phyloP scores from a whole-genome alignment of 37 sponge, comb jelly and placozoan species.

The Diacarnus erythraeanus region DNA sequence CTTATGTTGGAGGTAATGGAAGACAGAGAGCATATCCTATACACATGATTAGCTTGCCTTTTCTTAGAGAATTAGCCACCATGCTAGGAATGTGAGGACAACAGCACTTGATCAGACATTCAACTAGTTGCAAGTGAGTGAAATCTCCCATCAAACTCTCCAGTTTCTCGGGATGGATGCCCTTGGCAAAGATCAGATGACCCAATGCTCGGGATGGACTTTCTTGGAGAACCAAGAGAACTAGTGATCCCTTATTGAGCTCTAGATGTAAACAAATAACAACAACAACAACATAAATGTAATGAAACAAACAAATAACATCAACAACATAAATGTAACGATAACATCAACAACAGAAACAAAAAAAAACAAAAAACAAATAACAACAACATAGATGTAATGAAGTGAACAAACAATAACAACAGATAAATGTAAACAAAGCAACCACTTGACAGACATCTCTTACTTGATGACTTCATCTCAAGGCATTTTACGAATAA shows the following conservation, averaged over 20 bases:
- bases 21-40: too few species aligned
- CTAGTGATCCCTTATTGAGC: slow-evolving; percentile 26
- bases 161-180: slow-evolving; percentile 55
- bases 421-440: not conserved
- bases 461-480: slow-evolving; percentile 8
- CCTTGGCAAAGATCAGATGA: slow-evolving; percentile 71
- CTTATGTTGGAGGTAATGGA: too few species aligned
- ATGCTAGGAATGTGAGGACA: slow-evolving; percentile 60
- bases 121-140: slow-evolving; percentile 60
- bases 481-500: slow-evolving; percentile 36
- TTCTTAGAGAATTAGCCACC: not conserved
- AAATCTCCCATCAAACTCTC: slow-evolving; percentile 39
- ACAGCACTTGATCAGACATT: slow-evolving; percentile 77
- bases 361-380: not conserved
- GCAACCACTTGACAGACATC: not conserved
- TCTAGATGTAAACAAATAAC: not conserved
- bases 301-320: not conserved
- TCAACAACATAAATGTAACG: not conserved
- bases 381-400: not conserved
- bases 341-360: not conserved
- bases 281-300: not conserved
- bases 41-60: slow-evolving; percentile 11
- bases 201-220: slow-evolving; percentile 72
- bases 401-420: not conserved
- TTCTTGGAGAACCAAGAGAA: slow-evolving; percentile 72